phyloP scores from a whole-genome alignment of 2,888 invertebrate species.

The Protonemura montana region DNA sequence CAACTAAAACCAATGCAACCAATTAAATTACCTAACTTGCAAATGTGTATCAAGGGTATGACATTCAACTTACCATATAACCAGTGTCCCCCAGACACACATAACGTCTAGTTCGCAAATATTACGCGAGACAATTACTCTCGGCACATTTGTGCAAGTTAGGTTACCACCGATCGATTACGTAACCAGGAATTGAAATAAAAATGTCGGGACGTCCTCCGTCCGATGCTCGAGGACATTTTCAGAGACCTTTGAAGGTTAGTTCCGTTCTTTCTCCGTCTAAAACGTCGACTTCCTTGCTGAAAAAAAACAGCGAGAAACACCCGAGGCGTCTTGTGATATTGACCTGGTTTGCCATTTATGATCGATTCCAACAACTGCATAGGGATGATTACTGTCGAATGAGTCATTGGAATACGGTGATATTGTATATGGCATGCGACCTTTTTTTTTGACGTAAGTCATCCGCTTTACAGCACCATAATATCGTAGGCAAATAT shows the following conservation, averaged over 20 bases:
- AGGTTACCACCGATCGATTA: not conserved
- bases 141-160: not conserved
- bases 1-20: not conserved
- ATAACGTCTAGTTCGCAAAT: not conserved
- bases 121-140: not conserved
- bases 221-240: not conserved
- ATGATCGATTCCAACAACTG: not conserved
- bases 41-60: not conserved
- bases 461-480: too few relatives aligned
- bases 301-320: not conserved
- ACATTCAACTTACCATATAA: not conserved
- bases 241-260: constrained; percentile 24
- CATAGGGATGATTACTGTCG: not conserved
- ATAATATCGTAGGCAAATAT: too few relatives aligned
- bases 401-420: too few relatives aligned
- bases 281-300: not conserved
- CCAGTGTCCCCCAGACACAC: too few relatives aligned
- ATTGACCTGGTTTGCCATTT: constrained; percentile 7
- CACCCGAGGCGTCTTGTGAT: not conserved
- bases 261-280: constrained; percentile 16
- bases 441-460: too few relatives aligned
- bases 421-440: too few relatives aligned
- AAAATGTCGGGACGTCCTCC: constrained; percentile 25
- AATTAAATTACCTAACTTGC: not conserved
- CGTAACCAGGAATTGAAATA: not conserved